Conservation (phyloP, 2,888 invertebrate genomes). For the Steinernema carpocapsae region DNA sequence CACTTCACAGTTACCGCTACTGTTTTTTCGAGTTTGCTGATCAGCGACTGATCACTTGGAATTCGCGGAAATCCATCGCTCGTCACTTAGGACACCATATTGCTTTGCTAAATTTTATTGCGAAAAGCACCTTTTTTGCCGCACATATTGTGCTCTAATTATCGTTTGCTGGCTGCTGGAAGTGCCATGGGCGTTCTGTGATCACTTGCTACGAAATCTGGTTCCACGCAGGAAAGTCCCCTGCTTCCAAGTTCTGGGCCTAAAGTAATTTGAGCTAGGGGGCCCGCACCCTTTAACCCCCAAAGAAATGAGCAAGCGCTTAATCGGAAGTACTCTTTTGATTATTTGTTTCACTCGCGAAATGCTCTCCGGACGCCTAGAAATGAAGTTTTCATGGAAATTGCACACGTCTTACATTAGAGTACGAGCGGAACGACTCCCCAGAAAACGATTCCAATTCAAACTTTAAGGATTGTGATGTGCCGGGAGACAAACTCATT, state of each 20-base stretch:
- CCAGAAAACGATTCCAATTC: constrained; percentile 30
- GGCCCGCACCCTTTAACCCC: no score
- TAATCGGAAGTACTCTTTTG: constrained; percentile 2
- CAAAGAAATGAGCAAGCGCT: neutral
- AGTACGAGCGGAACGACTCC: neutral
- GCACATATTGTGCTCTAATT: constrained; percentile 13
- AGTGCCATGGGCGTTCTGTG: no score
- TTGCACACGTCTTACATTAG: constrained; percentile 2
- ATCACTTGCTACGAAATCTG: no score
- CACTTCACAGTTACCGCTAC: neutral
- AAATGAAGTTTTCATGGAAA: constrained; percentile 27
- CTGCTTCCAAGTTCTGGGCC: no score
- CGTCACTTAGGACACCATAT: neutral
- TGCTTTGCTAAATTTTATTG: constrained; percentile 21
- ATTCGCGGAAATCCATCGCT: neutral
- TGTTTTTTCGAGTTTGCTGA: neutral
- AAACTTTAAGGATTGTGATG: constrained; percentile 23
- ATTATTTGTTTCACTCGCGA: neutral
- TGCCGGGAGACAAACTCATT: constrained; percentile 3
- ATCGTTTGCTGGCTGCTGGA: neutral
- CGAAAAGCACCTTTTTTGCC: constrained; percentile 29
- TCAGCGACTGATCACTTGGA: constrained; percentile 2
- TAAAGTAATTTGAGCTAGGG: no score
- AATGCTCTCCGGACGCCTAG: neutral
- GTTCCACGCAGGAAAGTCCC: no score